Evolutionary conservation across 1,140 invertebrate species (phyloP), one percentile per base, ranked within the genome.

Genomic region (Neocloeon triangulifer): DNA sequence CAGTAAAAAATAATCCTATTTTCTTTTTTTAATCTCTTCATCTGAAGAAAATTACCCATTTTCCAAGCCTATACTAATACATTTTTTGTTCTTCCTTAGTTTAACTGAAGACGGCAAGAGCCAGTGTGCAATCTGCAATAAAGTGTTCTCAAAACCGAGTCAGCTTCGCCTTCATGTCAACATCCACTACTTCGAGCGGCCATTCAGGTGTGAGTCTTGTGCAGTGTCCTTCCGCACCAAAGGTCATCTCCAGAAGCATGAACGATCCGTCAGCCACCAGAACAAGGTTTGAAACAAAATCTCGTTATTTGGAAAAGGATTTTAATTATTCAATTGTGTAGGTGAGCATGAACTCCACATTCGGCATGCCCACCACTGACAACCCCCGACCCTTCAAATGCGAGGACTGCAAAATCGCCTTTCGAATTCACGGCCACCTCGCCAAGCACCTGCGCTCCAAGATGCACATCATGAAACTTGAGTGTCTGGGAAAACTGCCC

Each of bases 381-480:
- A 91, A 94, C 58, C 88, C 88, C 10, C 62, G 88, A 28, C 85
- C 88, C 4, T 94, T 89, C 46, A 85, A 88, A 45, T 96, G 91
- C 58, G 72, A 69, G 5, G 85, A 94, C 45, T 97, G 92, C 52
- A 86, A 86, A 50, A 80, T 89, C 36, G 86, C 85, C 1, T 97
- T 97, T 50, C 66, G 89, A 38, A 94, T 94, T 45, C 85, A 92
- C 45, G 89, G 86, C 0, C 88, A 95, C 54, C 58, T 97, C 40
- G 84, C 88, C 1, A 95, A 95, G 56, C 92, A 97, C 62, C 59
- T 96, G 23, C 66, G 89, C 22, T 92, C 86, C 19, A 95, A 95
- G 61, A 81, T 85, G 67, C 92, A 98, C 48, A 89, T 96, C 15
- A 86, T 88, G 71, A 77, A 82, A 45, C 59, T 96, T 23, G 89